Conservation (phyloP, 2,888 invertebrate species). For the Plagodis pulveraria region DNA sequence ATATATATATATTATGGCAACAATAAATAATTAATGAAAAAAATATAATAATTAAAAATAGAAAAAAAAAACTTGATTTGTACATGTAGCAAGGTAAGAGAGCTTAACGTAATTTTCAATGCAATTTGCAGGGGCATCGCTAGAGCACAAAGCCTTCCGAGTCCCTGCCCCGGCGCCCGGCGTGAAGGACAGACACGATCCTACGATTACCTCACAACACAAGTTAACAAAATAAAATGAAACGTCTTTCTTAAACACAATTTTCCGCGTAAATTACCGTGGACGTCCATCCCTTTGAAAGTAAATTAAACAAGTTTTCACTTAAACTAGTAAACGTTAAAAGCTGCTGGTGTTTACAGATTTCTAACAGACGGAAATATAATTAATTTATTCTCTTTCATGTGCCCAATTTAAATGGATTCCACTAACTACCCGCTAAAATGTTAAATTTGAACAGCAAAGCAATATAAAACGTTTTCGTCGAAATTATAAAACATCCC, state of each 20-base stretch:
- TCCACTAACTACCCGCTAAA: not conserved
- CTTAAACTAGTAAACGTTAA: constrained; percentile 31
- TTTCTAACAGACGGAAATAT: constrained; percentile 19
- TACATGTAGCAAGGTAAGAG: constrained; percentile 22
- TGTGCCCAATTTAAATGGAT: not conserved
- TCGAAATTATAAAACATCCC: constrained; percentile 6
- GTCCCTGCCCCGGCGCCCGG: constrained; percentile 15
- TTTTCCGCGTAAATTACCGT: constrained; percentile 30
- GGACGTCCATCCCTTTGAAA: constrained; percentile 26
- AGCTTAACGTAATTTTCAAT: constrained; percentile 57
- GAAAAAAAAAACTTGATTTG: constrained; percentile 17
- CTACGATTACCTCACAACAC: constrained; percentile 14
- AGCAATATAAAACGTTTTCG: constrained; percentile 6
- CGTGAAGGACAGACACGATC: constrained; percentile 36
- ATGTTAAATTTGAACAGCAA: constrained; percentile 2
- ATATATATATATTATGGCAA: too few species aligned
- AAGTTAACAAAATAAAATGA: constrained; percentile 27
- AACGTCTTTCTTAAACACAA: constrained; percentile 29
- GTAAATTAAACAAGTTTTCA: constrained; percentile 30
- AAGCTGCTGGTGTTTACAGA: constrained; percentile 28
- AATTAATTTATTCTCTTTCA: constrained; percentile 25
- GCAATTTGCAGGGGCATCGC: constrained; percentile 56
- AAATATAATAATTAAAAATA: too few species aligned
- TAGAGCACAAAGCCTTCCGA: constrained; percentile 47
- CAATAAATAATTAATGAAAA: too few species aligned